Evolutionary conservation across 2,113 vertebrate species (phyloP).

Genomic region (Lethenteron camtschaticum): DNA sequence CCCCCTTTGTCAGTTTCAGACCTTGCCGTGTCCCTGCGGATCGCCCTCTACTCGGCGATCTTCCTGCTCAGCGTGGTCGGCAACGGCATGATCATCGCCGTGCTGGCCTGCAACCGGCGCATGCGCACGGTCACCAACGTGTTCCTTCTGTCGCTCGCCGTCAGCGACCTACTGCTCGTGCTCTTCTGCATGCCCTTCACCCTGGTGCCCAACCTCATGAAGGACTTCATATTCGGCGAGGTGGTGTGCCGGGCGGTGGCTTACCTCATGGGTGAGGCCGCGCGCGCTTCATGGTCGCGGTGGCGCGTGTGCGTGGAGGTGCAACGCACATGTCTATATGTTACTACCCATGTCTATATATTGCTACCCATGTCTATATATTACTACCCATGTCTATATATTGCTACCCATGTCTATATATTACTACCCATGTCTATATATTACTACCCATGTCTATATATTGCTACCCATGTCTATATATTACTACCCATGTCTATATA

Average conservation of each 20-base stretch:
- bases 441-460: too few relatives aligned
- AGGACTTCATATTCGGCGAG: conserved; percentile 72
- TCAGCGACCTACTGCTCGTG: conserved; percentile 77
- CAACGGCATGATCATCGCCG: conserved; percentile 61
- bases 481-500: too few relatives aligned
- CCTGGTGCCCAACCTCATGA: conserved; percentile 64
- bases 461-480: too few relatives aligned
- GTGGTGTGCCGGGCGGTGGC: conserved; percentile 61
- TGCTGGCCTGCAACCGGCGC: conserved; percentile 54
- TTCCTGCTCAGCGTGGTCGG: conserved; percentile 73
- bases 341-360: too few relatives aligned
- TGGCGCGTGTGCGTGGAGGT: background rate
- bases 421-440: too few relatives aligned
- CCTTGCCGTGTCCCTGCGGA: conserved; percentile 55
- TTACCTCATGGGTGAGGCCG: conserved; percentile 74
- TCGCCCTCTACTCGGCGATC: conserved; percentile 64
- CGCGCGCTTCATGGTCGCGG: background rate
- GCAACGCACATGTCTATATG: too few relatives aligned
- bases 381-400: too few relatives aligned
- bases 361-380: too few relatives aligned
- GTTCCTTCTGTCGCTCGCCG: conserved; percentile 69
- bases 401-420: too few relatives aligned
- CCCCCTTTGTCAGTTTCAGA: conserved; percentile 23
- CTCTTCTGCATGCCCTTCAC: conserved; percentile 88
- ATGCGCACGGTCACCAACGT: conserved; percentile 79